A percentile compares a stretch with the other conserved stretches of the same genome.
Evolutionary conservation across 2,888 invertebrate genomes (phyloP).

Genomic region (Apamea monoglypha): DNA sequence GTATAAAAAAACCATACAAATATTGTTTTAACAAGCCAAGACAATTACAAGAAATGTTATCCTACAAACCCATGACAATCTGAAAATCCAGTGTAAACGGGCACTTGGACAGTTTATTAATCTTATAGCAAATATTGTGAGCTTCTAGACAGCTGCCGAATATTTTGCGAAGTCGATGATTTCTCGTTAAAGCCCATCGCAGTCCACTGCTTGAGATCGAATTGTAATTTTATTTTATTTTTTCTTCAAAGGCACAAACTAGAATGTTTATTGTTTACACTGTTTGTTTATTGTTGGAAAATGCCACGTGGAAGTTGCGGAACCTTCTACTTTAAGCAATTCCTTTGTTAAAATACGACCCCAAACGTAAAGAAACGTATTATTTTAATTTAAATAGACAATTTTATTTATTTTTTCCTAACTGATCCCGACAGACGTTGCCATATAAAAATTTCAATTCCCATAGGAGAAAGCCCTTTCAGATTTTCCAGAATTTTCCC

Average conservation of each 20-base stretch:
- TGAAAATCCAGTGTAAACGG: not conserved
- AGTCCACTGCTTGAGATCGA: not conserved
- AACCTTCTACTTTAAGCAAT: not conserved
- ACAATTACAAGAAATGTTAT: not conserved
- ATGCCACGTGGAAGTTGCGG: not conserved
- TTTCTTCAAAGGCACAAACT: not conserved
- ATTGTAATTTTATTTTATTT: no score
- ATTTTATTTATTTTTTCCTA: not conserved
- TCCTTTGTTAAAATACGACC: not conserved
- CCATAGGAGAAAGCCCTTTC: not conserved
- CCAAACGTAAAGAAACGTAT: not conserved
- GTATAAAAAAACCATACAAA: no score
- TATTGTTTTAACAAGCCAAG: not conserved
- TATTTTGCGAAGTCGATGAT: not conserved
- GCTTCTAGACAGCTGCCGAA: not conserved
- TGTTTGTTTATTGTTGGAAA: not conserved
- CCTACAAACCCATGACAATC: not conserved
- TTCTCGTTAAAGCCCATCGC: not conserved
- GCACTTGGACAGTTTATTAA: not conserved
- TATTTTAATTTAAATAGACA: not conserved
- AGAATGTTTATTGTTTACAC: not conserved
- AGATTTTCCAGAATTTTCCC: not conserved
- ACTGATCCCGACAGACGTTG: not conserved
- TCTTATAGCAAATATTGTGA: not conserved
- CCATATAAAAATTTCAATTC: not conserved